phyloP scores from a whole-genome alignment of 2,113 vertebrate species.

The Hepsetus odoe region DNA sequence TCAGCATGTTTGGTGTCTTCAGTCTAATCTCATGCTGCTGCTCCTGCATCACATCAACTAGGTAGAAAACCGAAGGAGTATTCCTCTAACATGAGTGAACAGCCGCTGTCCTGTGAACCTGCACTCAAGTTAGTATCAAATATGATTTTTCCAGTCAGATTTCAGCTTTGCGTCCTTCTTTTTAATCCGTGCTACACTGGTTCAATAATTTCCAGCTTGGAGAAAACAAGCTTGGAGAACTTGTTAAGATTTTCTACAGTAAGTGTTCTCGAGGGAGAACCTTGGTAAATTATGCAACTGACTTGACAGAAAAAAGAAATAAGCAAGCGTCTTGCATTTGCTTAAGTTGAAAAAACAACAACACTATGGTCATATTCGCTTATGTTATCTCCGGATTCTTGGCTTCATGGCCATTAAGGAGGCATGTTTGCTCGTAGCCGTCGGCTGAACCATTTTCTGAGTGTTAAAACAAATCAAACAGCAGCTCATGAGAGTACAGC shows the following conservation, averaged over 20 bases:
- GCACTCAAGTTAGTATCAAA: background rate
- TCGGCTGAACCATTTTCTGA: background rate
- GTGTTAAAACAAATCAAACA: background rate
- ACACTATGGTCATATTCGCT: background rate
- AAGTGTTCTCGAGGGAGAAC: constrained; percentile 20
- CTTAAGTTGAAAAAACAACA: background rate
- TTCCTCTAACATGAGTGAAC: background rate
- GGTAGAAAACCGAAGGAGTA: background rate
- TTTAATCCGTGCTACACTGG: background rate
- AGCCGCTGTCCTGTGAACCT: background rate
- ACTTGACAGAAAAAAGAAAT: background rate
- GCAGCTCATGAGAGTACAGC: constrained; percentile 1
- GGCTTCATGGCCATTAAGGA: background rate
- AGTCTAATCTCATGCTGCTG: too few relatives aligned
- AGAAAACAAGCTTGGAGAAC: background rate
- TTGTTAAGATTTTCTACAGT: background rate
- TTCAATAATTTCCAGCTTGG: constrained; percentile 15
- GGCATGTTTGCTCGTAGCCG: background rate
- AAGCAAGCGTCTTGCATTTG: constrained; percentile 1
- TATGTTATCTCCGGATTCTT: background rate
- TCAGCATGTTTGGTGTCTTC: too few relatives aligned
- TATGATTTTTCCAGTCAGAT: background rate
- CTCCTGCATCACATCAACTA: too few relatives aligned
- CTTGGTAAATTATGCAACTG: background rate
- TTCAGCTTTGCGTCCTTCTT: background rate